Base-by-base conservation (phyloP, 2,113 vertebrate species). In the Dinomys branickii region DNA sequence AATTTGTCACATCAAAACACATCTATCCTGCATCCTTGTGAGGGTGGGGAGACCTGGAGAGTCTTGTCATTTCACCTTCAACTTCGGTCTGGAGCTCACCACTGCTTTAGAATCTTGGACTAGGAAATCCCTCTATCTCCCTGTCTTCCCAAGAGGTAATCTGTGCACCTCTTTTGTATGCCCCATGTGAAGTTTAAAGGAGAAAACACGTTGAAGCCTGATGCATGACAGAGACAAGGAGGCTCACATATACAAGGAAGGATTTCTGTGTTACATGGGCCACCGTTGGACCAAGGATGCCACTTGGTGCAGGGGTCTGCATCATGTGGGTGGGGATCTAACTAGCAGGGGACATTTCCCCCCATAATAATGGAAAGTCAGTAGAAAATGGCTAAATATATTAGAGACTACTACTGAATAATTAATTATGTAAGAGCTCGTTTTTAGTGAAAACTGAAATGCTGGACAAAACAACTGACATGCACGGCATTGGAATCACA, bases 1-100 rank as follows among this genome's bases (percentile, higher is more conserved):
- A 91, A 4, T 8, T 0, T 44, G 1, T 33, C 54, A 3, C 4
- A 16, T 11, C 20, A 16, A 50, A 26, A 7, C 19, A 0, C 3
- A 9, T 17, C 22, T 2, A 3, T 22, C 16, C 7, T 0, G 1
- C 33, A 0, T 6, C 2, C 71, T 41, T 9, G 0, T 16, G 50
- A 33, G 38, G 33, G 16, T 16, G 7, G 9, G 10, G 3, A 50
- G 13, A 12, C 3, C 1, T 2, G 1, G 5, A 33, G 30, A 28
- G 4, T 33, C 7, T 1, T 3, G 19, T 0, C 41, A n/a, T 7
- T 26, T 35, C 20, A 20, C 11, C 67, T 54, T 94, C 65, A 22
- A 82, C 4, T 13, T 81, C 19, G 35, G 4, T 30, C 22, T 61
- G 50, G 44, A 38, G 50, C 17, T 52, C 11, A 12, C 30, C 20